Evolutionary conservation across 2,113 vertebrate genomes (phyloP).

Genomic region (Falcunculus frontatus): DNA sequence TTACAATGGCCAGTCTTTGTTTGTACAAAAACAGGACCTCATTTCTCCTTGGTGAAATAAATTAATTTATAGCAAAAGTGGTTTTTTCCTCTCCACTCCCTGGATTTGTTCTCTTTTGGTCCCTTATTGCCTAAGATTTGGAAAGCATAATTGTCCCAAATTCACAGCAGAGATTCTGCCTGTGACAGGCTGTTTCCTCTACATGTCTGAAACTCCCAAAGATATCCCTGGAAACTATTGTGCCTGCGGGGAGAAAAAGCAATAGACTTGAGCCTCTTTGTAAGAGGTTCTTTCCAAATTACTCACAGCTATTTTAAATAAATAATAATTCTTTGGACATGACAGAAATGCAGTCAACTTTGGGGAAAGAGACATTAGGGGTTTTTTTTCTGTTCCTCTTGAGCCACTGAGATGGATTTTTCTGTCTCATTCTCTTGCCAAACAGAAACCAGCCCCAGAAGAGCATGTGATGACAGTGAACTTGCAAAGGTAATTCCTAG

Average conservation of each 20-base stretch:
- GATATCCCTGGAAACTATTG: neutral
- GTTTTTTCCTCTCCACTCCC: neutral
- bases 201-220: neutral
- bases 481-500: neutral
- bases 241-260: neutral
- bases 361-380: neutral
- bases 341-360: neutral
- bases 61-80: neutral
- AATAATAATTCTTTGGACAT: neutral
- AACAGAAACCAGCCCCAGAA: constrained; percentile 10
- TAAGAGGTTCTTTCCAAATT: neutral
- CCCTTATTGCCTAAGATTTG: neutral
- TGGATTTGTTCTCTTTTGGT: neutral
- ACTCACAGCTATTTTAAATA: neutral
- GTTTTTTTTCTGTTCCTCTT: neutral
- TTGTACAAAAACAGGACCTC: neutral
- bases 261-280: neutral
- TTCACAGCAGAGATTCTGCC: neutral
- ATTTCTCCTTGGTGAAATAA: neutral
- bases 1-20: neutral
- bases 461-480: neutral
- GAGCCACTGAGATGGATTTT: neutral
- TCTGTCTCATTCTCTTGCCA: neutral
- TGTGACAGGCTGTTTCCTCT: neutral
- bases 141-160: neutral